Percentiles rank a stretch among this genome's conserved stretches.
Evolutionary conservation across 2,113 vertebrate genomes (phyloP).

Genomic region (Laticauda colubrina): DNA sequence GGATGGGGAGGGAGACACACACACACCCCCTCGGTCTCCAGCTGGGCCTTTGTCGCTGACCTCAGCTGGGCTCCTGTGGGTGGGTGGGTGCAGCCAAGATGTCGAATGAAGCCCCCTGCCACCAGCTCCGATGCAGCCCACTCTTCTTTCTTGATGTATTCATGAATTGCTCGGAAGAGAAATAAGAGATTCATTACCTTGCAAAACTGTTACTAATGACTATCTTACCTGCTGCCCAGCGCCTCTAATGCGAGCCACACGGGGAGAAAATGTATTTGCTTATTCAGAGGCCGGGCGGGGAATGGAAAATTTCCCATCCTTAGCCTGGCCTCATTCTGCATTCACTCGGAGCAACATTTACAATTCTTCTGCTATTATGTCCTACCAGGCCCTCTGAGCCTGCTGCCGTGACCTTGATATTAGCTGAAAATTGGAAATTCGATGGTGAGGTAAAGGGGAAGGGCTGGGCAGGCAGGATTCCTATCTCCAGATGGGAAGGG

Average conservation of each 20-base stretch:
- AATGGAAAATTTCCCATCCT: conserved; percentile 84
- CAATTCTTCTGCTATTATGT: conserved; percentile 98
- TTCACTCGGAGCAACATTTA: conserved; percentile 92
- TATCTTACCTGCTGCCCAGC: conserved; percentile 92
- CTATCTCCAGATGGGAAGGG: neutral
- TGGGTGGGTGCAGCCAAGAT: conserved; percentile 45
- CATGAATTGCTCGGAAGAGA: conserved; percentile 92
- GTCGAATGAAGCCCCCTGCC: conserved; percentile 64
- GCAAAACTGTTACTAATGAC: conserved; percentile 99
- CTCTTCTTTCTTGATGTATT: conserved; percentile 89
- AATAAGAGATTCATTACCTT: conserved; percentile 98
- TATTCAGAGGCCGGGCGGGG: conserved; percentile 67
- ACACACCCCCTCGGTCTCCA: neutral
- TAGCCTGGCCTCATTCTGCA: conserved; percentile 83
- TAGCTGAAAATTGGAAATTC: conserved; percentile 97
- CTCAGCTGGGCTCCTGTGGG: conserved; percentile 73
- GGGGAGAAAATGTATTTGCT: conserved; percentile 86
- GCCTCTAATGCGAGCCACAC: conserved; percentile 97
- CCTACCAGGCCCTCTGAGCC: conserved; percentile 94
- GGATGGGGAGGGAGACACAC: no score
- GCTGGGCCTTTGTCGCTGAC: conserved; percentile 65
- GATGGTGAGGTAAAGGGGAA: conserved; percentile 76
- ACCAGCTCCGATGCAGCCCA: conserved; percentile 65
- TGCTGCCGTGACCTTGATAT: conserved; percentile 88
- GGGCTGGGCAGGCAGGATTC: conserved; percentile 4